Evolutionary conservation across 2,888 invertebrate genomes (phyloP), one percentile per base, ranked within the genome.

Genomic region (Cheilosia impressa): DNA sequence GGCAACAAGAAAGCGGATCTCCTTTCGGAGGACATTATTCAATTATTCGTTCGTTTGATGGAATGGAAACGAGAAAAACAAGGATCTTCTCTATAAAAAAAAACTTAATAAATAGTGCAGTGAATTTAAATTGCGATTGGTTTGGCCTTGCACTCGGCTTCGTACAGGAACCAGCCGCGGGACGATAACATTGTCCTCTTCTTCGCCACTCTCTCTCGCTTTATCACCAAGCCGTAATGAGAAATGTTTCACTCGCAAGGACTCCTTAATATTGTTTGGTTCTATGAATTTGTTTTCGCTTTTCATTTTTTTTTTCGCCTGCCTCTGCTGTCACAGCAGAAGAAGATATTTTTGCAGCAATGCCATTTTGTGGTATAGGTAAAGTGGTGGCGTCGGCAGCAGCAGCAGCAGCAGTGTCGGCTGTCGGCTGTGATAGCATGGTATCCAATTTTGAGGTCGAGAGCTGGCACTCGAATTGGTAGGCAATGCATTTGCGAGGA

Each of bases 381-480:
- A 15, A 17, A 9, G 47, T 17, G 17, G 47, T 47, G 6, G 47
- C 1, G n/a, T 31, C 2, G 41, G 47, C n/a, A 7, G 31, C 9
- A 9, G 38, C 27, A 27, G 27, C 5, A 27, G 27, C 5, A 27
- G 27, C 4, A 50, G 27, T 58, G 52, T 47, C 41, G 72, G 27
- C 13, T 53, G 27, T 43, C 41, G 68, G 27, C 13, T 53, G 38
- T 34, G 50, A 19, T 66, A 55, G 57, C 27, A 52, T 68, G 58
- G 47, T 65, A 75, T 65, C 63, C 79, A 75, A 76, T 81, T 66
- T 75, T 85, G 72, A 85, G 85, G 85, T 81, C 85, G 85, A 81
- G 76, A 72, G 68, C 45, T 55, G 72, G 60, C 72, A 81, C 71
- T 77, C 77, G 72, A 81, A 72, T 73, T 77, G 76, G 85, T 77